A percentile compares a stretch with the other conserved stretches of the same genome.
Conservation (phyloP, 2,113 vertebrate genomes). For the Hassar affinis region DNA sequence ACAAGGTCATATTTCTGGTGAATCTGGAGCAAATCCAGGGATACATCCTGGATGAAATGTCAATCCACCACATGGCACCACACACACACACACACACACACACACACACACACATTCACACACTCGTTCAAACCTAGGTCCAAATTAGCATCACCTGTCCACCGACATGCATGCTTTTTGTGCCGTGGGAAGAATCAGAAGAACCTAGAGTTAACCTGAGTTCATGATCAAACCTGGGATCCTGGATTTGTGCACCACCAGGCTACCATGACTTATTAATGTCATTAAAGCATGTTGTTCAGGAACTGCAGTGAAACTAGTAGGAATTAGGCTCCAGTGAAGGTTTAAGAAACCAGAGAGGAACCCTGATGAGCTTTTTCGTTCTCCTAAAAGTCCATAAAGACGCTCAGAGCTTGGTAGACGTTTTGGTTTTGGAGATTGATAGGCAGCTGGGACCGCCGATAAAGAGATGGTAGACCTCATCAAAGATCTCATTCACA, state of each 20-base stretch:
- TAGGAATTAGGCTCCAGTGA: neutral
- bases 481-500: slow-evolving; percentile 22
- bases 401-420: slow-evolving; percentile 45
- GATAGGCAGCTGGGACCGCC: slow-evolving; percentile 7
- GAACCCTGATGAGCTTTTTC: slow-evolving; percentile 20
- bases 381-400: slow-evolving; percentile 25
- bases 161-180: neutral
- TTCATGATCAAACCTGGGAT: slow-evolving; percentile 1
- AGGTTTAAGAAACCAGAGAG: slow-evolving; percentile 2
- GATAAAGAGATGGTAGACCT: slow-evolving; percentile 33
- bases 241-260: neutral
- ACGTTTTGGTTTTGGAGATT: slow-evolving; percentile 7
- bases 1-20: neutral
- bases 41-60: neutral
- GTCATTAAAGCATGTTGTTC: neutral
- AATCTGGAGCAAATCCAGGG: neutral
- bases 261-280: neutral
- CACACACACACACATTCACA: no score
- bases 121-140: neutral
- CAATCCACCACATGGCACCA: neutral
- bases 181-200: neutral
- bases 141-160: neutral
- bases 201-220: neutral
- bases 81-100: neutral
- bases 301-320: neutral